phyloP scores from a whole-genome alignment of 2,888 invertebrate genomes.

The Ormyrus pomaceus region DNA sequence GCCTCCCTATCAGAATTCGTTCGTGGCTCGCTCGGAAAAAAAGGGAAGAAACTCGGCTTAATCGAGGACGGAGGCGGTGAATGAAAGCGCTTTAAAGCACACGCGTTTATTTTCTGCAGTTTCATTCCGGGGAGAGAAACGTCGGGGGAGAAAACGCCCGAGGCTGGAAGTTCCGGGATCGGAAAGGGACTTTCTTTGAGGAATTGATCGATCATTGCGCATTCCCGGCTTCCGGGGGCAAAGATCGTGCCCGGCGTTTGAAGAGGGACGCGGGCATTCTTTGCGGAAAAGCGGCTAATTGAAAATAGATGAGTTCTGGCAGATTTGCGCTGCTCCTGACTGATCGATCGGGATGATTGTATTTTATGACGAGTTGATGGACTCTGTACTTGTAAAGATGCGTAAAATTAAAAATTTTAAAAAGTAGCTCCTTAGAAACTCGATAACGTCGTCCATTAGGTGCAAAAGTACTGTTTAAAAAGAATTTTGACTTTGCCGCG shows the following conservation, averaged over 20 bases:
- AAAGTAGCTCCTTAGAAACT: too few species aligned
- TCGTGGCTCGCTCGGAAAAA: constrained; percentile 15
- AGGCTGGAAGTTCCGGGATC: constrained; percentile 3
- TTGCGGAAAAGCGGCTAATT: background rate
- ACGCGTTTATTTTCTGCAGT: constrained; percentile 18
- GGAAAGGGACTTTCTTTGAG: background rate
- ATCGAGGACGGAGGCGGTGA: constrained; percentile 25
- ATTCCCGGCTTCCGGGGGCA: background rate
- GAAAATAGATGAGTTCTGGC: too few species aligned
- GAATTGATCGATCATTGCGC: constrained; percentile 41
- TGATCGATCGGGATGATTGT: too few species aligned
- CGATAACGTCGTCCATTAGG: too few species aligned
- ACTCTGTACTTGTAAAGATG: too few species aligned
- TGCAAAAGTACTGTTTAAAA: too few species aligned
- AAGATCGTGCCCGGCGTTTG: background rate
- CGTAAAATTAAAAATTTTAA: too few species aligned
- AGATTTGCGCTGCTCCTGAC: too few species aligned
- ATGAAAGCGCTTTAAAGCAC: too few species aligned
- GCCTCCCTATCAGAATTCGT: constrained; percentile 26
- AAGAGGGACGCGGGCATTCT: too few species aligned
- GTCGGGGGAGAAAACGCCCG: constrained; percentile 17
- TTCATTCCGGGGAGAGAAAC: background rate
- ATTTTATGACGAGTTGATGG: too few species aligned
- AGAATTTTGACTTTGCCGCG: too few species aligned
- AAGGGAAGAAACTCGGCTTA: constrained; percentile 12